phyloP scores from a whole-genome alignment of 2,113 vertebrate genomes.

The Cinclus mexicanus region DNA sequence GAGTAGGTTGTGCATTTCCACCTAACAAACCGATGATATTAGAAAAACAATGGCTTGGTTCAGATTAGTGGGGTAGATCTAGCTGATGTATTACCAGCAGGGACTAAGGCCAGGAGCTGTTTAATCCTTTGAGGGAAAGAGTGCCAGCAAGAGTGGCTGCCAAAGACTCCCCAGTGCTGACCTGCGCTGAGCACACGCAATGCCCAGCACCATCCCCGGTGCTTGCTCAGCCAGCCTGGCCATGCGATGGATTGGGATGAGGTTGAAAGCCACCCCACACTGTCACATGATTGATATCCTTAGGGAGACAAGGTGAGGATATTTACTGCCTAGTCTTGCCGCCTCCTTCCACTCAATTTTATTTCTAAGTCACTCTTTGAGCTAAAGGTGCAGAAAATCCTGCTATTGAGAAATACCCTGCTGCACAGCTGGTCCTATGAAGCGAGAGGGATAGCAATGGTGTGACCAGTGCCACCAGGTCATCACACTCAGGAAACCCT shows the following conservation, averaged over 20 bases:
- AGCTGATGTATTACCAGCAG: not conserved
- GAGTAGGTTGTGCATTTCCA: not conserved
- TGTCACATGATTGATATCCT: not conserved
- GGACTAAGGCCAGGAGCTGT: not conserved
- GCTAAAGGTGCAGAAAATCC: not conserved
- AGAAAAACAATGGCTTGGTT: not conserved
- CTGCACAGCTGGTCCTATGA: not conserved
- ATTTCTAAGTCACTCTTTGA: not conserved
- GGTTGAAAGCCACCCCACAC: accelerated
- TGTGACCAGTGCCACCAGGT: not conserved
- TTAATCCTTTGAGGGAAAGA: not conserved
- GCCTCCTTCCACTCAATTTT: not conserved
- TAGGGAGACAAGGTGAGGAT: not conserved
- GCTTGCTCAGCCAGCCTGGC: accelerated
- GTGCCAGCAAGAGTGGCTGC: not conserved
- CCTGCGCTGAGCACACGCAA: not conserved
- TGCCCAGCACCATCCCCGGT: accelerated
- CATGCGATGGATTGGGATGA: not conserved
- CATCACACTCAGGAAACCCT: not conserved
- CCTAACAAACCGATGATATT: not conserved
- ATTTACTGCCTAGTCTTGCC: not conserved
- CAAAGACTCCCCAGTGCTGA: not conserved
- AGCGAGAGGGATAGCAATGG: not conserved
- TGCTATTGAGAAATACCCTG: not conserved
- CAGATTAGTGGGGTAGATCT: not conserved